Conservation (phyloP, 2,888 invertebrate genomes). For the Euzophera pinguis region DNA sequence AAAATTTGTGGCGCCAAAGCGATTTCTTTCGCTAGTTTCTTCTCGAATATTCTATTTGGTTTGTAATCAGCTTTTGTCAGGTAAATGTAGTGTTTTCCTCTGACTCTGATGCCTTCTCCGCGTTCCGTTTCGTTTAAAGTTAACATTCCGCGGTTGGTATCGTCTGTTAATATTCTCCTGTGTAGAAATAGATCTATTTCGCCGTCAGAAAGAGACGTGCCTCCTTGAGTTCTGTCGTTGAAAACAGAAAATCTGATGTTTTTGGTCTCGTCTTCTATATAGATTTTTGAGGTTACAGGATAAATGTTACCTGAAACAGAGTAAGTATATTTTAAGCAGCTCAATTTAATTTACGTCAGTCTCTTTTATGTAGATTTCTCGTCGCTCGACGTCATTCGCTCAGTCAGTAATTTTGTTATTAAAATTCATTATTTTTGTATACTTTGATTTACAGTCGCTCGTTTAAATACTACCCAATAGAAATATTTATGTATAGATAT, state of each 20-base stretch:
- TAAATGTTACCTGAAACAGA: slow-evolving; percentile 86
- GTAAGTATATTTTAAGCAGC: background rate
- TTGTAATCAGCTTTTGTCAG: slow-evolving; percentile 43
- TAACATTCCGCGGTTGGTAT: slow-evolving; percentile 61
- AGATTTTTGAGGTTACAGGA: slow-evolving; percentile 92
- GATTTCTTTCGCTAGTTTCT: slow-evolving; percentile 57
- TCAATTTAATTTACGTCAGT: too few relatives aligned
- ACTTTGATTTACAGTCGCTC: too few relatives aligned
- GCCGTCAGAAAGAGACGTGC: slow-evolving; percentile 86
- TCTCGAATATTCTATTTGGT: slow-evolving; percentile 52
- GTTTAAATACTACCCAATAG: too few relatives aligned
- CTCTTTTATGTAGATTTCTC: too few relatives aligned
- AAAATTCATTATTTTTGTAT: too few relatives aligned
- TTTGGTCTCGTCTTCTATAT: slow-evolving; percentile 77
- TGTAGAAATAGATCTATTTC: slow-evolving; percentile 91
- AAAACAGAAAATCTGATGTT: slow-evolving; percentile 80
- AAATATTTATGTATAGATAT: too few relatives aligned
- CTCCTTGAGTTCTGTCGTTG: slow-evolving; percentile 90
- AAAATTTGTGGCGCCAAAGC: slow-evolving; percentile 41
- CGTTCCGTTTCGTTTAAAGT: slow-evolving; percentile 43
- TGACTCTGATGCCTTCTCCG: slow-evolving; percentile 30
- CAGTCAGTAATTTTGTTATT: too few relatives aligned
- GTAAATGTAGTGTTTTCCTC: slow-evolving; percentile 55
- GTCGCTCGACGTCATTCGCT: too few relatives aligned
- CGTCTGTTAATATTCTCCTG: slow-evolving; percentile 89